Evolutionary conservation across 92 coral and sea anemone species (phyloP).

Genomic region (Zoanthus sociatus): DNA sequence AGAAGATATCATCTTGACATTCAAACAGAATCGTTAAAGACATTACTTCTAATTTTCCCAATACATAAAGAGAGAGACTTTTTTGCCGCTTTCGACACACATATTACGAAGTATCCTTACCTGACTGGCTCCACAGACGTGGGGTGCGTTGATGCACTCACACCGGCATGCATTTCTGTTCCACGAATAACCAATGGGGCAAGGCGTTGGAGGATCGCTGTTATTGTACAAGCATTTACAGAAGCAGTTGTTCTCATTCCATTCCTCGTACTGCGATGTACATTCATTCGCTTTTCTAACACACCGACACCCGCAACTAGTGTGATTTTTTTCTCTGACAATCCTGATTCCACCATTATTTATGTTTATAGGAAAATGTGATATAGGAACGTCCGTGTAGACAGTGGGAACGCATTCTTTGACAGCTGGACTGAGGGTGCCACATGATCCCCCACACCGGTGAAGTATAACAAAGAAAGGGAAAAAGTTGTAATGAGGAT

Average conservation of each 20-base stretch:
- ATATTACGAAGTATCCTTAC: not conserved
- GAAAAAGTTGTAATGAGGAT: conserved; percentile 23
- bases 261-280: not conserved
- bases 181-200: conserved; percentile 48
- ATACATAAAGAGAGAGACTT: too few relatives aligned
- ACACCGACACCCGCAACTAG: conserved; percentile 39
- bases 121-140: conserved; percentile 1
- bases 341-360: not conserved
- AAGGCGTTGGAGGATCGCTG: conserved; percentile 37
- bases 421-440: not conserved
- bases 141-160: conserved; percentile 21
- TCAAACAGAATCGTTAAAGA: too few relatives aligned
- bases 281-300: conserved; percentile 22
- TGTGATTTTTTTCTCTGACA: conserved; percentile 43
- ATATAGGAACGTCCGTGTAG: conserved; percentile 1
- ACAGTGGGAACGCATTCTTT: conserved; percentile 20
- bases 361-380: not conserved
- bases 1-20: too few relatives aligned
- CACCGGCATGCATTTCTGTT: conserved; percentile 23
- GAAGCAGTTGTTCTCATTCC: conserved; percentile 24
- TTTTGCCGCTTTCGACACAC: not conserved
- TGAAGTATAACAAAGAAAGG: conserved; percentile 53
- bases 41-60: too few relatives aligned
- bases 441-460: conserved; percentile 59
- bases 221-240: conserved; percentile 38